Evolutionary conservation across 2,888 invertebrate species (phyloP).

Genomic region (Chymomyza procnemis): DNA sequence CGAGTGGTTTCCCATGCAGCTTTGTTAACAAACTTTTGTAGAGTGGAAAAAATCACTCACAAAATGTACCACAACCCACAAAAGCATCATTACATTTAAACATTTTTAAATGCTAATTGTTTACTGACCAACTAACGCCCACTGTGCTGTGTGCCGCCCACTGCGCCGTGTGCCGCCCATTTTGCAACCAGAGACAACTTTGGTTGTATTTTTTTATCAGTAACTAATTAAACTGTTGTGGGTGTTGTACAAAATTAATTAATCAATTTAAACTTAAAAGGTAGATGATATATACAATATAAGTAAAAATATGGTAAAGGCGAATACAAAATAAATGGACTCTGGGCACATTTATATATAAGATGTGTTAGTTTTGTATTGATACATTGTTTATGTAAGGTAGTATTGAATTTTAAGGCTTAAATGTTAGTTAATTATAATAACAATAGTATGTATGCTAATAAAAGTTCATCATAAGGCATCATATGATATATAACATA

Average conservation of each 20-base stretch:
- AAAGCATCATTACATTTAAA: slow-evolving; percentile 10
- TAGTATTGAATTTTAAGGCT: too few species aligned
- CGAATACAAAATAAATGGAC: neutral
- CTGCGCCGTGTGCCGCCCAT: neutral
- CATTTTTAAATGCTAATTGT: slow-evolving; percentile 4
- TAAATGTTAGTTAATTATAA: too few species aligned
- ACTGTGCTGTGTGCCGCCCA: neutral
- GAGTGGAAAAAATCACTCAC: neutral
- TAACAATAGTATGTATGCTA: too few species aligned
- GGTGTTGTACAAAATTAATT: slow-evolving; percentile 38
- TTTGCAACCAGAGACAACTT: neutral
- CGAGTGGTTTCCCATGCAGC: neutral
- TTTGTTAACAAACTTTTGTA: neutral
- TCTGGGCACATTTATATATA: too few species aligned
- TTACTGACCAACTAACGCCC: slow-evolving; percentile 3
- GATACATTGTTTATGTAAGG: too few species aligned
- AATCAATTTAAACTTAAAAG: slow-evolving; percentile 68
- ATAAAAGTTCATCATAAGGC: too few species aligned
- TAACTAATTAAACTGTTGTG: slow-evolving; percentile 70
- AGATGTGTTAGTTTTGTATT: too few species aligned
- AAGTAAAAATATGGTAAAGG: slow-evolving; percentile 1
- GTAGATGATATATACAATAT: slow-evolving; percentile 31
- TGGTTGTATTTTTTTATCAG: slow-evolving; percentile 61
- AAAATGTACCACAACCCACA: neutral
- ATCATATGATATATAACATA: too few species aligned